Base-by-base conservation (phyloP, 2,797 vertebrate species). In the Gobio occitaniae region DNA sequence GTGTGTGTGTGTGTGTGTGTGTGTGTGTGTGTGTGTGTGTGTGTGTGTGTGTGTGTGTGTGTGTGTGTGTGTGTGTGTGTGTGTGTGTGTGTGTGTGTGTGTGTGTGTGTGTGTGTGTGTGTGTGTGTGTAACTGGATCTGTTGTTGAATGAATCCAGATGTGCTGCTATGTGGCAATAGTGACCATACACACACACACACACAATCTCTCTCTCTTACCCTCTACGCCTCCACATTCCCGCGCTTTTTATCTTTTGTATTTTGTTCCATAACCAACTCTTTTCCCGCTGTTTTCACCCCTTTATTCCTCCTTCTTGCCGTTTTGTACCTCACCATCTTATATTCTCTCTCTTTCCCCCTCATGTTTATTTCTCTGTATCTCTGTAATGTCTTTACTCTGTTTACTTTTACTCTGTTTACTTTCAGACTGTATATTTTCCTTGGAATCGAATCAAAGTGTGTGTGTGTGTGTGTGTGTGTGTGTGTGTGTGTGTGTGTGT, bases 71-170 rank as follows among this genome's bases (percentile, higher is more conserved):
- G 1, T 25, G 25, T 25, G 25, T 25, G 25, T 25, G 25, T 25
- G 1, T 25, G 25, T 25, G 25, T 25, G 25, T 25, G 25, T 25
- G 25, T 25, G 25, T 25, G 1, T 25, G 25, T 25, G 25, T 25
- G 25, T 25, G 32, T 65, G 79, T 74, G 72, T 90, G 50, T 87
- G 78, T 12, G 52, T 41, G 56, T 75, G 70, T 78, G 86, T 83
- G 89, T 90, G 85, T 87, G 83, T 87, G 90, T 94, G 93, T 87
- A 94, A 94, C 91, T 87, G 75, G 89, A 94, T 93, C 90, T 90
- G 87, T 89, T 78, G 56, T 75, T 91, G 91, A 94, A 94, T 93
- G 89, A 90, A 94, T 91, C 95, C 95, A 96, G 94, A 95, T 95
- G 95, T 95, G 91, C 48, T 54, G 50, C 47, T 8, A 54, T 83